Evolutionary conservation across 2,113 vertebrate genomes (phyloP).

Genomic region (Otis tarda): DNA sequence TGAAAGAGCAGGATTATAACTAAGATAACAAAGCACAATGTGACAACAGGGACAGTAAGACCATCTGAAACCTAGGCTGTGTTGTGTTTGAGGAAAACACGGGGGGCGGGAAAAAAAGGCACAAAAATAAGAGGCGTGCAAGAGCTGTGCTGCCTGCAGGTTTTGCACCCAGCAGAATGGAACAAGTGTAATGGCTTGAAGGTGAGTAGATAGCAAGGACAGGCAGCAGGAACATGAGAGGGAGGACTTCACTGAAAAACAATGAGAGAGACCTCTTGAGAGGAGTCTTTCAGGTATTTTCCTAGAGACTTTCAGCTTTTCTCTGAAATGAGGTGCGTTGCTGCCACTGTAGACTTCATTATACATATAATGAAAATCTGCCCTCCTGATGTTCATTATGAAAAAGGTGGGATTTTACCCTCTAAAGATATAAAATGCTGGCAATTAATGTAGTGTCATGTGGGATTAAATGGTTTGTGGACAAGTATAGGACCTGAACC

Average conservation of each 20-base stretch:
- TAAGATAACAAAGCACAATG: background rate
- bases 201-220: background rate
- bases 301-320: background rate
- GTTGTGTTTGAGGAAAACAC: background rate
- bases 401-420: background rate
- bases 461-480: background rate
- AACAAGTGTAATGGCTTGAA: background rate
- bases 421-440: background rate
- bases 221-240: background rate
- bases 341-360: background rate
- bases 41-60: background rate
- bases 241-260: background rate
- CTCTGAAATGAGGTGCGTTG: background rate
- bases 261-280: background rate
- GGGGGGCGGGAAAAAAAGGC: background rate
- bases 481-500: background rate
- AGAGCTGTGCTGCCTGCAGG: background rate
- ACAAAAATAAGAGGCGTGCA: background rate
- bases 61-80: background rate
- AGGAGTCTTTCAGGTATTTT: background rate
- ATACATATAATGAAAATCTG: background rate
- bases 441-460: background rate
- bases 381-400: background rate
- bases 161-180: background rate
- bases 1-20: background rate